phyloP scores from a whole-genome alignment of 2,797 vertebrate species.

The Eremophila alpestris region DNA sequence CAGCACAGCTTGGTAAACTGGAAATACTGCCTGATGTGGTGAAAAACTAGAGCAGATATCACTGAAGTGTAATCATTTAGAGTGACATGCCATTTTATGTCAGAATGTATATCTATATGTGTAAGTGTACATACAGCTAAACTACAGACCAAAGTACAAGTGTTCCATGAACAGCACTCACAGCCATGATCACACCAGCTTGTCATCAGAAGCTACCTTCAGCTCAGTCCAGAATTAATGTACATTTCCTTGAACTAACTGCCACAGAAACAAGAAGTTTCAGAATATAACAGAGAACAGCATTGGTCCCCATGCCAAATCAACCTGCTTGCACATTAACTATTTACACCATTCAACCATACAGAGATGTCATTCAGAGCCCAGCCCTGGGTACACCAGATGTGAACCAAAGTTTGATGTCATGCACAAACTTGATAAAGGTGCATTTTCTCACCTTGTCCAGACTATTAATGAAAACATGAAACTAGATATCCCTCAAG shows the following conservation, averaged over 20 bases:
- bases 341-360: neutral
- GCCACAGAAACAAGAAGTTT: neutral
- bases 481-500: neutral
- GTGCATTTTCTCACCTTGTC: accelerated
- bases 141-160: neutral
- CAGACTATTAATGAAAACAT: neutral
- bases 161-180: neutral
- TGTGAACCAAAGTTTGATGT: neutral
- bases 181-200: neutral
- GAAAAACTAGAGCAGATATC: neutral
- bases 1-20: neutral
- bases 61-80: neutral
- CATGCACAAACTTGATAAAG: neutral
- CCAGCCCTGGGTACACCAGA: too few species aligned
- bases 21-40: neutral
- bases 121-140: neutral
- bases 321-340: neutral
- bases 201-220: neutral
- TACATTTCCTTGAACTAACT: neutral
- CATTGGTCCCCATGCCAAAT: neutral
- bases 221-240: neutral
- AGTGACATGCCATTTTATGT: neutral
- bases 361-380: neutral
- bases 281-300: neutral
- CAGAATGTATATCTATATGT: neutral